Evolutionary conservation across 2,113 vertebrate genomes (phyloP).

Genomic region (Tiliqua scincoides): DNA sequence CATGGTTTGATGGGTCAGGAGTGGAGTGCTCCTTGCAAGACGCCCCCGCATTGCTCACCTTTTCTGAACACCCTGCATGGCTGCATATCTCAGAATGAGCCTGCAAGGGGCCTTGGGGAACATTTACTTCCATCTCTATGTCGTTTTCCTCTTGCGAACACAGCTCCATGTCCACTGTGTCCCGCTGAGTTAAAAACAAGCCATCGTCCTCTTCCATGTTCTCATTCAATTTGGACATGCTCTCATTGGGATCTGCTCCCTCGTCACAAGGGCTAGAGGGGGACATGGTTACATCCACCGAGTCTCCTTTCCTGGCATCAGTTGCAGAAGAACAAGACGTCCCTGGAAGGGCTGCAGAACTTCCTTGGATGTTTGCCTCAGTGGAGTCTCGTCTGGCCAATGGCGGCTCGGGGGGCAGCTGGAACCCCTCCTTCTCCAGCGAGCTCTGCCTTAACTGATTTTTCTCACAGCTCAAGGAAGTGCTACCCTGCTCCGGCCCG

Average conservation of each 20-base stretch:
- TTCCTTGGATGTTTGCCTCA: not conserved
- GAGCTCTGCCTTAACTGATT: not conserved
- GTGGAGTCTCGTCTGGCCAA: not conserved
- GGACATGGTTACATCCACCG: not conserved
- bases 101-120: conserved; percentile 29
- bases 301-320: not conserved
- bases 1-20: conserved; percentile 41
- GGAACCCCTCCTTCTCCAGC: not conserved
- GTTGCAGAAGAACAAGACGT: not conserved
- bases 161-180: conserved; percentile 81
- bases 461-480: not conserved
- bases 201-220: conserved; percentile 60
- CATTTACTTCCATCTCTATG: conserved; percentile 42
- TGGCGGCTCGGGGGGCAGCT: rapidly evolving
- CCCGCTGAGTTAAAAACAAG: conserved; percentile 80
- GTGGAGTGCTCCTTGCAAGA: conserved; percentile 55
- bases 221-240: conserved; percentile 10
- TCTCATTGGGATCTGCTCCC: not conserved
- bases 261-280: not conserved
- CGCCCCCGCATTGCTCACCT: conserved; percentile 5
- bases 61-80: conserved; percentile 53
- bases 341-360: rapidly evolving
- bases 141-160: conserved; percentile 71
- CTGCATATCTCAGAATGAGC: conserved; percentile 31
- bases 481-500: not conserved